Evolutionary conservation across 2,113 vertebrate species (phyloP).

Genomic region (Sardina pilchardus): DNA sequence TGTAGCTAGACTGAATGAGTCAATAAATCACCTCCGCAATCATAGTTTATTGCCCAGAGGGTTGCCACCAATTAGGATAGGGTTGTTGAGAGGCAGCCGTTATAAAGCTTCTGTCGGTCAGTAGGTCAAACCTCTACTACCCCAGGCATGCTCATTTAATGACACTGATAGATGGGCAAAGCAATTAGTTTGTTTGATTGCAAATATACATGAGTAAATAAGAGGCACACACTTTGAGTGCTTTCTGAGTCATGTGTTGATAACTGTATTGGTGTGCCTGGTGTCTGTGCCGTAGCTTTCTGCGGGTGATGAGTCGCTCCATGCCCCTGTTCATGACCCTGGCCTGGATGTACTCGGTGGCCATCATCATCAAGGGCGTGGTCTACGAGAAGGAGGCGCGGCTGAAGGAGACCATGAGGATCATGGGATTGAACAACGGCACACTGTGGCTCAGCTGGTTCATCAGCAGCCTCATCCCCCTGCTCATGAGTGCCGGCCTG

Average conservation of each 20-base stretch:
- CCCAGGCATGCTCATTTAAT: background rate
- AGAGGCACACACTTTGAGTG: no score
- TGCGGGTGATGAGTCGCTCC: slow-evolving; percentile 92
- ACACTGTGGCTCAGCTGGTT: slow-evolving; percentile 98
- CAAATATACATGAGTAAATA: background rate
- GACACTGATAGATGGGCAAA: background rate
- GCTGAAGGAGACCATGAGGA: slow-evolving; percentile 97
- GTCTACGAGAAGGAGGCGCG: slow-evolving; percentile 97
- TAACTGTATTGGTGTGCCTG: background rate
- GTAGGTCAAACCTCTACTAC: background rate
- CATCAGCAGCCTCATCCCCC: slow-evolving; percentile 90
- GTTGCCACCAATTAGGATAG: background rate
- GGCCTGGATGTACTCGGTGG: slow-evolving; percentile 98
- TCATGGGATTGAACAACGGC: slow-evolving; percentile 92
- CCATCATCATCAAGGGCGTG: slow-evolving; percentile 94
- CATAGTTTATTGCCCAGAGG: background rate
- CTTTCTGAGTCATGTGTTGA: background rate
- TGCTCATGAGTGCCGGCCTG: slow-evolving; percentile 87
- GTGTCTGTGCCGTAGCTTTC: slow-evolving; percentile 73
- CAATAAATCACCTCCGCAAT: background rate
- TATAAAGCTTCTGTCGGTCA: background rate
- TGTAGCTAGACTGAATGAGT: background rate
- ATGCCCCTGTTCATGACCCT: slow-evolving; percentile 98
- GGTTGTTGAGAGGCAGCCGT: background rate
- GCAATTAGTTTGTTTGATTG: background rate